Percentiles rank a stretch among this genome's conserved stretches.
Conservation (phyloP, 2,888 invertebrate species). For the Volucella inanis region DNA sequence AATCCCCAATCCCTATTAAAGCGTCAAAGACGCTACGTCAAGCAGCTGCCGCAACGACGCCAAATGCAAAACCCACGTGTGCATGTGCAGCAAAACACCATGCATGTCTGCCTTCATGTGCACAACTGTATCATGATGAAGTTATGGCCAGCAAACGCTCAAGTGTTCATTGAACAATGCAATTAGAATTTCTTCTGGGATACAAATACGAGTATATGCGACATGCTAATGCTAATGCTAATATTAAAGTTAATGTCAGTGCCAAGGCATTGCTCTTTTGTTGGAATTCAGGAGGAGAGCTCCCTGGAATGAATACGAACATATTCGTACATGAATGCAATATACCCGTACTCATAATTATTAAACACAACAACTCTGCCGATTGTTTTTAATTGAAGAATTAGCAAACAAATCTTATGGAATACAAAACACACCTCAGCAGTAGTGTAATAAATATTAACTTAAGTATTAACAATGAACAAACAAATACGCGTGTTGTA, state of each 20-base stretch:
- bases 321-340: no score
- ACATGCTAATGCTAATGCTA: slow-evolving; percentile 23
- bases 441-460: slow-evolving; percentile 5
- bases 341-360: slow-evolving; percentile 7
- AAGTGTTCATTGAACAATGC: slow-evolving; percentile 25
- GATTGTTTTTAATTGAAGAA: slow-evolving; percentile 21
- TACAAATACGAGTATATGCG: slow-evolving; percentile 13
- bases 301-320: not conserved
- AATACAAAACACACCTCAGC: slow-evolving; percentile 22
- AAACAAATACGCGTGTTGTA: not conserved
- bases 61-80: slow-evolving; percentile 19
- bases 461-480: not conserved
- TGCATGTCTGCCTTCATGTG: slow-evolving; percentile 34
- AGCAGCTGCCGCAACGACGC: slow-evolving; percentile 10
- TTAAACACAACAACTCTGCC: slow-evolving; percentile 11
- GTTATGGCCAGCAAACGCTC: slow-evolving; percentile 1
- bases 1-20: slow-evolving; percentile 25
- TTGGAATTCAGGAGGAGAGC: not conserved
- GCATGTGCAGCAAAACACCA: slow-evolving; percentile 19
- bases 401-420: slow-evolving; percentile 26
- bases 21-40: not conserved
- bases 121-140: slow-evolving; percentile 32
- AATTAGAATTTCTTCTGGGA: slow-evolving; percentile 16
- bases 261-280: slow-evolving; percentile 32
- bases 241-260: not conserved